These are phyloP conservation scores for Trichonephila inaurata DNA, from an alignment of 1,140 invertebrate genomes.

Conservation along the genomic window DNA sequence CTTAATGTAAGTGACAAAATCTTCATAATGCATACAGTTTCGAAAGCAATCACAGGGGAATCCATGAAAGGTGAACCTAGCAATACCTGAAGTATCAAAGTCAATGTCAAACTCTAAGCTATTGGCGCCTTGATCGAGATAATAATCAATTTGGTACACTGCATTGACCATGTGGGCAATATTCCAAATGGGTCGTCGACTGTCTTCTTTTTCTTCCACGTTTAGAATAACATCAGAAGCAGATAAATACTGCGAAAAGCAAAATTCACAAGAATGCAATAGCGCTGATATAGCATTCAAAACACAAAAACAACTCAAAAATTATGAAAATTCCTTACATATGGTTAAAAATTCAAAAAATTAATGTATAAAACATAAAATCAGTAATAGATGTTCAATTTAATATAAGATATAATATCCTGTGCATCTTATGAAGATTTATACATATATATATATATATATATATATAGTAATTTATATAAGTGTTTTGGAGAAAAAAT, in stretches of 20 bases:
- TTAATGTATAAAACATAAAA: no score
- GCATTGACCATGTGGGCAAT: slow-evolving; percentile 79
- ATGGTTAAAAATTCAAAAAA: no score
- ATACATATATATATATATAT: no score
- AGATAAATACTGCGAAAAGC: not conserved
- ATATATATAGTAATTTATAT: no score
- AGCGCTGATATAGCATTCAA: no score
- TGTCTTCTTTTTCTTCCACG: not conserved
- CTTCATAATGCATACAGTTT: slow-evolving; percentile 76
- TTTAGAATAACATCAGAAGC: not conserved
- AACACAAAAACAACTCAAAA: no score
- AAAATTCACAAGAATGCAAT: not conserved
- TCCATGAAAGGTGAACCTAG: slow-evolving; percentile 77
- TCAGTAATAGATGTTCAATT: no score
- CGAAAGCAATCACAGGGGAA: slow-evolving; percentile 79
- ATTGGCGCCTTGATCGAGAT: slow-evolving; percentile 78
- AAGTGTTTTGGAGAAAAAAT: no score
- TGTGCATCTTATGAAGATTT: no score
- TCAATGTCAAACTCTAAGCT: slow-evolving; percentile 78
- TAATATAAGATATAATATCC: no score
- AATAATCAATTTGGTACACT: slow-evolving; percentile 77
- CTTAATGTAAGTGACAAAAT: slow-evolving; percentile 73
- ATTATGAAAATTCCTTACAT: no score
- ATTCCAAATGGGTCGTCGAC: slow-evolving; percentile 77
- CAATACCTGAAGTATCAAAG: slow-evolving; percentile 76